Conservation (phyloP, 1,140 invertebrate species). For the Drosophila sp. region DNA sequence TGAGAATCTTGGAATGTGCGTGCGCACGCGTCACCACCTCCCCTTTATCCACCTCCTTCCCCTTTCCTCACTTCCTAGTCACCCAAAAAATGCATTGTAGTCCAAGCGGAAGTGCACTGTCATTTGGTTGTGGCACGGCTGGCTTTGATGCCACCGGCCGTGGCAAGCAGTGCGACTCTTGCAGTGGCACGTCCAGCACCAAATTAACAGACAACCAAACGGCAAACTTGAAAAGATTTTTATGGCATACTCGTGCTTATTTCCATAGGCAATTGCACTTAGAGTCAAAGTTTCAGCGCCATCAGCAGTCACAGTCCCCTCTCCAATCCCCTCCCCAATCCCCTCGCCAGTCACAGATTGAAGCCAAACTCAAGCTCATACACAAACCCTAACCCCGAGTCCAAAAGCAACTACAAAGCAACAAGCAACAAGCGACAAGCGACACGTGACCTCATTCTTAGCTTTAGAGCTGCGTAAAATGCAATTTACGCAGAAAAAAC, state of each 20-base stretch:
- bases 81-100: background rate
- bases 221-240: conserved; percentile 70
- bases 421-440: conserved; percentile 23
- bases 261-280: conserved; percentile 70
- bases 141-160: conserved; percentile 58
- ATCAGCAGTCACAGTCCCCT: background rate
- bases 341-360: background rate
- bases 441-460: conserved; percentile 63
- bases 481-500: conserved; percentile 61
- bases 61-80: background rate
- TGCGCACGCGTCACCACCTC: conserved; percentile 46
- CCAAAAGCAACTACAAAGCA: conserved; percentile 10
- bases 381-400: background rate
- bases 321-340: background rate
- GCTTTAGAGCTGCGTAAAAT: conserved; percentile 61
- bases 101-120: conserved; percentile 70
- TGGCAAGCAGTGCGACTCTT: conserved; percentile 43
- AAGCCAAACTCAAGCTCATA: background rate
- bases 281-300: conserved; percentile 24
- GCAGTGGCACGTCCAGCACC: conserved; percentile 57
- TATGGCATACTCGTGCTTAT: conserved; percentile 40
- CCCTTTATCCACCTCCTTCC: too few relatives aligned
- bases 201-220: conserved; percentile 53
- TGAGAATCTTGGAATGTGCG: conserved; percentile 52
- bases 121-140: conserved; percentile 42